Evolutionary conservation across 2,113 vertebrate genomes (phyloP).

Genomic region (Phalacrocorax carbo): DNA sequence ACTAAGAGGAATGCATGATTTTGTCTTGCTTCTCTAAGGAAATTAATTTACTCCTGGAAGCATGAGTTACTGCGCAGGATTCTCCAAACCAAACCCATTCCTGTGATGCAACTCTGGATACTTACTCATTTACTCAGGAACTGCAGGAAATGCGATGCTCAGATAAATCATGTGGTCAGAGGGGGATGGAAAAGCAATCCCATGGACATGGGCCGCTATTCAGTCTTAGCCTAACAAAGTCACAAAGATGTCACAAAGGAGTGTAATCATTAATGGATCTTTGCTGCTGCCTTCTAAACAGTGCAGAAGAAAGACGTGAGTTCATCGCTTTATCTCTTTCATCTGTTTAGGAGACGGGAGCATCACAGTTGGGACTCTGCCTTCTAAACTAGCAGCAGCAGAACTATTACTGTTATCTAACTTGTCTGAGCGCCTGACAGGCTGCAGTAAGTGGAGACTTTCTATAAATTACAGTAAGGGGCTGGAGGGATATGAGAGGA

Average conservation of each 20-base stretch:
- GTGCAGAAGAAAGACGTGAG: too few species aligned
- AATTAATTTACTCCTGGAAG: neutral
- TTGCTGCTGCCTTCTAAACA: neutral
- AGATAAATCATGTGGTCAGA: neutral
- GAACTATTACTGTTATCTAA: neutral
- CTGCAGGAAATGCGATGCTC: neutral
- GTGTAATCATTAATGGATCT: neutral
- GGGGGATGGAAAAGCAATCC: neutral
- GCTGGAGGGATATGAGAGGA: neutral
- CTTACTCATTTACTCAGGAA: neutral
- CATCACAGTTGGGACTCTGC: neutral
- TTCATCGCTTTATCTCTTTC: too few species aligned
- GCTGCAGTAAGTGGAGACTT: neutral
- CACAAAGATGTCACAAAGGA: neutral
- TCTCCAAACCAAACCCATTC: conserved; percentile 2
- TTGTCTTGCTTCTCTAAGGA: conserved; percentile 1
- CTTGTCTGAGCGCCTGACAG: neutral
- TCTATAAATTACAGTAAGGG: neutral
- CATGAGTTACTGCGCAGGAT: neutral
- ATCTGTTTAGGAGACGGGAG: too few species aligned
- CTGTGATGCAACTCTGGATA: neutral
- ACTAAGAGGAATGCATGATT: neutral
- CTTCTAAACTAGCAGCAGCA: neutral
- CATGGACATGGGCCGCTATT: accelerated
- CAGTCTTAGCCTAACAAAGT: neutral